phyloP scores from a whole-genome alignment of 2,797 vertebrate genomes.

The Acanthiza pusilla region DNA sequence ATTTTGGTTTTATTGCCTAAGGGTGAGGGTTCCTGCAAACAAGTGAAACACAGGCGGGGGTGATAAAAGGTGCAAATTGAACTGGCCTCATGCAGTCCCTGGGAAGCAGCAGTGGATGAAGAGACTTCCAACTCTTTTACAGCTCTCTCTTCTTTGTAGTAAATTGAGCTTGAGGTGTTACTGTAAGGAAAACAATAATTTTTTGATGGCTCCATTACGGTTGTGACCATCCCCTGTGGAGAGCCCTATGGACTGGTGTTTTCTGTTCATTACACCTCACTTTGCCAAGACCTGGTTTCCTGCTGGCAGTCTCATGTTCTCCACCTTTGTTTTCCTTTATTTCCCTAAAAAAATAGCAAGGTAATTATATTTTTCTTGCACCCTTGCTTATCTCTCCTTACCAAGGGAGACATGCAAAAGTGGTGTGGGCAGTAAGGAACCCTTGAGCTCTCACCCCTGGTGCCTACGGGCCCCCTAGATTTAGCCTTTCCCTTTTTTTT shows the following conservation, averaged over 20 bases:
- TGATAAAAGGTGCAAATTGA: constrained; percentile 67
- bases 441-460: neutral
- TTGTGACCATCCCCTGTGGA: constrained; percentile 23
- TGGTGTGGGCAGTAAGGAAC: neutral
- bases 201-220: constrained; percentile 31
- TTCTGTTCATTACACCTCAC: constrained; percentile 58
- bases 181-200: constrained; percentile 56
- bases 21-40: constrained; percentile 22
- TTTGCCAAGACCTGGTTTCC: constrained; percentile 36
- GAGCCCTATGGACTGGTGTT: constrained; percentile 14
- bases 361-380: neutral
- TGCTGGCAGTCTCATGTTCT: constrained; percentile 13
- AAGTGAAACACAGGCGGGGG: neutral
- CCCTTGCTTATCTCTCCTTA: neutral
- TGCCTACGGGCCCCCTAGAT: neutral
- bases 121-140: constrained; percentile 12
- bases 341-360: constrained; percentile 10
- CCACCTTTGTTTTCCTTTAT: constrained; percentile 13
- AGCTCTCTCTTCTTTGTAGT: constrained; percentile 5
- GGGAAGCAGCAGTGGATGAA: constrained; percentile 36
- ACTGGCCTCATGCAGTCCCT: constrained; percentile 45
- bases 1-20: constrained; percentile 56
- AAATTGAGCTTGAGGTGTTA: constrained; percentile 53
- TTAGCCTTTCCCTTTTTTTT: neutral
- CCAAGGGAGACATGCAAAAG: neutral